Conservation (phyloP, 1,140 invertebrate species). For the Sminthurides bifidus region DNA sequence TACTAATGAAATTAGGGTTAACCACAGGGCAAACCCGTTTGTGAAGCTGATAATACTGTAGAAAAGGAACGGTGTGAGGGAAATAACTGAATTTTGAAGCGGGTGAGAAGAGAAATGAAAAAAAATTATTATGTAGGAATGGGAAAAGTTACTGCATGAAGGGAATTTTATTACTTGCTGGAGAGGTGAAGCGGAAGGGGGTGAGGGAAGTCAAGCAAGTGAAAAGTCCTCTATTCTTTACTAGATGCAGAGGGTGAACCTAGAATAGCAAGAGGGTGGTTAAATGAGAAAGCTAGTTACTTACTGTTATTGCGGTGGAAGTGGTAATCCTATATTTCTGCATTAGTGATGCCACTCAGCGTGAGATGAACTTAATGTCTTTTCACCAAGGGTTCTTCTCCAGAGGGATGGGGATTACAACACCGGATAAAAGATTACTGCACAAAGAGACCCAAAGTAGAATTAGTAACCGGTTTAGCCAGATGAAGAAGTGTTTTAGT, state of each 20-base stretch:
- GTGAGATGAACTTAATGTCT: too few species aligned
- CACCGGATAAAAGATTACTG: too few species aligned
- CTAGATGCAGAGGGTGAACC: not conserved
- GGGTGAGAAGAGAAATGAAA: not conserved
- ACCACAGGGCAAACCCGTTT: not conserved
- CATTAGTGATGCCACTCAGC: conserved; percentile 20
- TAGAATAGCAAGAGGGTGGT: not conserved
- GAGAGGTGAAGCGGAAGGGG: not conserved
- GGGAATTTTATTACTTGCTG: too few species aligned
- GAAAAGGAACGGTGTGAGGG: not conserved
- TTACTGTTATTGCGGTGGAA: not conserved
- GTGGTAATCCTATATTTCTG: conserved; percentile 23
- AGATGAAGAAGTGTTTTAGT: too few species aligned
- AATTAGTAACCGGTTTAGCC: too few species aligned
- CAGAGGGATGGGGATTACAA: too few species aligned
- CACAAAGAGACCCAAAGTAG: too few species aligned
- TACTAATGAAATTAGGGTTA: not conserved
- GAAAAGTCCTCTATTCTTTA: not conserved
- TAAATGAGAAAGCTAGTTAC: not conserved
- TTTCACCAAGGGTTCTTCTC: too few species aligned
- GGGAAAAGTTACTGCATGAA: not conserved
- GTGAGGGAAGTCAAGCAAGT: not conserved
- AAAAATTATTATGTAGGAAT: not conserved
- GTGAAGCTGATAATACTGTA: not conserved
- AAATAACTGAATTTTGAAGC: not conserved